Percentiles rank a stretch among this genome's conserved stretches.
Conservation (phyloP, 2,113 vertebrate genomes). For the Toxotes jaculatrix region DNA sequence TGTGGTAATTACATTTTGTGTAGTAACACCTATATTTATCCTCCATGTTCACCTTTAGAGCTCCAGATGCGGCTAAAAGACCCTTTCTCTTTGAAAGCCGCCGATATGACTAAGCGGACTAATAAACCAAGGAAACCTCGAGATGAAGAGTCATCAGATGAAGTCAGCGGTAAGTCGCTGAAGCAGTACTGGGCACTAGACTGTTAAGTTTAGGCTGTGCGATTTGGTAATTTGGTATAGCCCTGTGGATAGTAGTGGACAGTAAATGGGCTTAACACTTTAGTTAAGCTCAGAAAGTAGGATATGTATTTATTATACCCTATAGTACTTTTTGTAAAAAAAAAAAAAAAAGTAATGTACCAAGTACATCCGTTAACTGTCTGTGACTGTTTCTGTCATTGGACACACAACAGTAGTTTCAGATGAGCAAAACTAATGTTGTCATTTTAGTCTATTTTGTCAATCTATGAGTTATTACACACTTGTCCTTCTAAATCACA, state of each 20-base stretch:
- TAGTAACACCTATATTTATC: neutral
- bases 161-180: constrained; percentile 89
- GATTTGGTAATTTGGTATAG: neutral
- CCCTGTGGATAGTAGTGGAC: neutral
- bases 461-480: neutral
- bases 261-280: neutral
- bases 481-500: no score
- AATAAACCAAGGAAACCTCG: constrained; percentile 89
- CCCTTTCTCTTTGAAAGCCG: constrained; percentile 88
- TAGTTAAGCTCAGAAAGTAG: neutral
- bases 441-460: neutral
- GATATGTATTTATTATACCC: neutral
- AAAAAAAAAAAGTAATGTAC: neutral
- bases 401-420: no score
- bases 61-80: constrained; percentile 98
- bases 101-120: constrained; percentile 92
- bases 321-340: neutral
- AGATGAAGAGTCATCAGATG: constrained; percentile 98
- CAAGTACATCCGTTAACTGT: neutral
- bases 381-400: neutral
- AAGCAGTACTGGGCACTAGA: neutral
- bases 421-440: no score
- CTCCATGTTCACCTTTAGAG: constrained; percentile 64
- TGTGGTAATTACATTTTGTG: neutral
- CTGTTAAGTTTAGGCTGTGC: neutral